phyloP scores from a whole-genome alignment of 2,888 invertebrate species.

The Dynastes maya region DNA sequence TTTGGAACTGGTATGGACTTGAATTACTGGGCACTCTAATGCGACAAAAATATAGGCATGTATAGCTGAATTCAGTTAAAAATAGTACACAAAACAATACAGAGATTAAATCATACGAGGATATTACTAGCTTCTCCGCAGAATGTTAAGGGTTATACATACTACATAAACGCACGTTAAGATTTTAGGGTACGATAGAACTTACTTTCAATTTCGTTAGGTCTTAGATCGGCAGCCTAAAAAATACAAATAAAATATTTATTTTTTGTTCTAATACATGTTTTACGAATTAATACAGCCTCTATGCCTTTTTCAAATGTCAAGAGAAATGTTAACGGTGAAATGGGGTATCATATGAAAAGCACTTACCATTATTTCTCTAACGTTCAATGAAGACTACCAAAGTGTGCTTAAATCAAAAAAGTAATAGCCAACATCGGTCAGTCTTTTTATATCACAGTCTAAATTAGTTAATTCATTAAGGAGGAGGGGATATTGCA shows the following conservation, averaged over 20 bases:
- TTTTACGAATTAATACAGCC: too few species aligned
- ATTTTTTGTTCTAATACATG: not conserved
- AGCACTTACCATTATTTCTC: conserved; percentile 49
- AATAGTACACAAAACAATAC: too few species aligned
- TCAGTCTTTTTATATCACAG: conserved; percentile 52
- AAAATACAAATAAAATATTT: conserved; percentile 17
- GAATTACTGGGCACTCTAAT: conserved; percentile 17
- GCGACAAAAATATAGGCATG: not conserved
- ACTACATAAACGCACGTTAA: too few species aligned
- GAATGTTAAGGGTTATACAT: too few species aligned
- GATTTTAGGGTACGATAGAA: not conserved
- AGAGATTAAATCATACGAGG: too few species aligned
- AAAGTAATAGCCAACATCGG: conserved; percentile 47
- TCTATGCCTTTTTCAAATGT: not conserved
- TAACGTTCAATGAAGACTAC: conserved; percentile 30
- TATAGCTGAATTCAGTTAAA: not conserved
- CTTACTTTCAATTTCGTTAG: conserved; percentile 64
- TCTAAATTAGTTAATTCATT: conserved; percentile 50
- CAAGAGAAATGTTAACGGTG: not conserved
- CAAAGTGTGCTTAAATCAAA: conserved; percentile 42
- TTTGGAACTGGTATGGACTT: conserved; percentile 39
- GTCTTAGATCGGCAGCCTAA: conserved; percentile 63
- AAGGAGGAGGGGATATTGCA: conserved; percentile 49
- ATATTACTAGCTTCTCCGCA: too few species aligned
- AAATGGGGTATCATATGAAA: not conserved